phyloP scores from a whole-genome alignment of 2,888 invertebrate genomes.

The Lepidochrysops patricia region DNA sequence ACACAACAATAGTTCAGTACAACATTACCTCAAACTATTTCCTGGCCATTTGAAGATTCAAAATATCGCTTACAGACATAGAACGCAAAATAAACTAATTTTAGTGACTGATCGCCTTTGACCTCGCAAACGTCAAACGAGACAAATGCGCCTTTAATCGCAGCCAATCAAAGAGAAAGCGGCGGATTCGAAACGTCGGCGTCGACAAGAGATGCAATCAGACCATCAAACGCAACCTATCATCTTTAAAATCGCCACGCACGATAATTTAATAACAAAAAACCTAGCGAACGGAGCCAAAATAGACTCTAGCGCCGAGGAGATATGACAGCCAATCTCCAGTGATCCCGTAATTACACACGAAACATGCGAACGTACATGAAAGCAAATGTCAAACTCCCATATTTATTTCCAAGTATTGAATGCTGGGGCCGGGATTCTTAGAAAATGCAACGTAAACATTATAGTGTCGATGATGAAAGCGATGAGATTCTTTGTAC shows the following conservation, averaged over 20 bases:
- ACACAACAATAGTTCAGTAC: background rate
- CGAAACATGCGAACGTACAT: slow-evolving; percentile 67
- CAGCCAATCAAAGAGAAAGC: slow-evolving; percentile 72
- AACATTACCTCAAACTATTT: background rate
- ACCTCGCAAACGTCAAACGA: slow-evolving; percentile 37
- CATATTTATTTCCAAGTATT: slow-evolving; percentile 75
- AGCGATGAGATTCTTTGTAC: slow-evolving; percentile 72
- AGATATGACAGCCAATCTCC: slow-evolving; percentile 38
- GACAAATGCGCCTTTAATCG: slow-evolving; percentile 42
- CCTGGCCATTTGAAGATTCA: background rate
- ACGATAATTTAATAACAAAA: slow-evolving; percentile 73
- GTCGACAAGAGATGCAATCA: slow-evolving; percentile 73
- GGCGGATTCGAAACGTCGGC: slow-evolving; percentile 58
- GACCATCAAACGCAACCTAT: slow-evolving; percentile 70
- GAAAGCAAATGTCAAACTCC: slow-evolving; percentile 75
- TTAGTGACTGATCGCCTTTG: slow-evolving; percentile 28
- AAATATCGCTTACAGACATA: slow-evolving; percentile 30
- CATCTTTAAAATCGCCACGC: slow-evolving; percentile 74
- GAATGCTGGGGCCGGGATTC: slow-evolving; percentile 64
- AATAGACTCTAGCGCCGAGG: slow-evolving; percentile 46
- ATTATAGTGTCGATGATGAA: slow-evolving; percentile 73
- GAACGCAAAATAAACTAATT: slow-evolving; percentile 28
- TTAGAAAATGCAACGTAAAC: slow-evolving; percentile 68
- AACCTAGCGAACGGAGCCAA: slow-evolving; percentile 46
- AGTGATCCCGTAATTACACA: slow-evolving; percentile 57